These are phyloP conservation scores for Mirounga angustirostris DNA, from an alignment of 2,113 vertebrate genomes.

Conservation along the genomic window DNA sequence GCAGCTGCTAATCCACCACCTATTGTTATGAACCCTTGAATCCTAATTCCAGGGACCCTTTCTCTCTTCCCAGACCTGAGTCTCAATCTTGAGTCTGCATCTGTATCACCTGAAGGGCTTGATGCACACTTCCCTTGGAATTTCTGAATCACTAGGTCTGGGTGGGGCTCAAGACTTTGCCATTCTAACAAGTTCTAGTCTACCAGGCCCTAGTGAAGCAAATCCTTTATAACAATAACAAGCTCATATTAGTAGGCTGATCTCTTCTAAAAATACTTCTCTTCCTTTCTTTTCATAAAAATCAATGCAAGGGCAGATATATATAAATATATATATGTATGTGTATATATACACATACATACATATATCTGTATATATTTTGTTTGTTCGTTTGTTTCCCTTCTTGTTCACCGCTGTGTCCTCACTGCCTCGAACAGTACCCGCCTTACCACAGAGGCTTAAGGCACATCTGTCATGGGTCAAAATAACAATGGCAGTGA, in stretches of 20 bases:
- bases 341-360: background rate
- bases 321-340: background rate
- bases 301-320: background rate
- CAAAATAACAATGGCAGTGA: too few species aligned
- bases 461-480: accelerated
- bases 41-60: background rate
- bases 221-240: background rate
- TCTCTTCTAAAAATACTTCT: background rate
- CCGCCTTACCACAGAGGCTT: accelerated
- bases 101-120: background rate
- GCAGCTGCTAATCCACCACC: background rate
- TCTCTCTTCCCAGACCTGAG: background rate
- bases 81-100: background rate
- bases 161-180: background rate
- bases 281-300: background rate
- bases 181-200: background rate
- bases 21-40: slow-evolving; percentile 48
- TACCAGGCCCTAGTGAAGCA: background rate
- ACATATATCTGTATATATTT: too few species aligned
- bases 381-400: background rate
- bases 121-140: background rate
- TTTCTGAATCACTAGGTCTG: background rate
- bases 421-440: background rate
- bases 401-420: background rate
- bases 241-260: background rate